phyloP scores from a whole-genome alignment of 2,113 vertebrate genomes.

The Strix aluco region DNA sequence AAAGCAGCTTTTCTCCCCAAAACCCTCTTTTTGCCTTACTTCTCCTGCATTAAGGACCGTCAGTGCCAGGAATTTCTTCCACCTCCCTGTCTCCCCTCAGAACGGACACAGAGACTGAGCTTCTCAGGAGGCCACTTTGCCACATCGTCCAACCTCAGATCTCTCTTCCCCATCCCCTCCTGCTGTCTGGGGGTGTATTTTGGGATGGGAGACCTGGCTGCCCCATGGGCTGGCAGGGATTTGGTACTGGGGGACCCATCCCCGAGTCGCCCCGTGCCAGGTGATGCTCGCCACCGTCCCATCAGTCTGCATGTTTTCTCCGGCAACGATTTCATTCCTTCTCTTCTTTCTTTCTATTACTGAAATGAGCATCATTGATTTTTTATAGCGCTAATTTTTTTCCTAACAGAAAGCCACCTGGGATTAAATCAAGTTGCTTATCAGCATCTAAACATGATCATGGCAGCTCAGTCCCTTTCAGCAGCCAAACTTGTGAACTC shows the following conservation, averaged over 20 bases:
- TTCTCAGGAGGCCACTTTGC: neutral
- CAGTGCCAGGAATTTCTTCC: neutral
- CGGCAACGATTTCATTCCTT: neutral
- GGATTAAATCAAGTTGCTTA: constrained; percentile 16
- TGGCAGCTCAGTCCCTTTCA: neutral
- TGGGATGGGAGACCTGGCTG: neutral
- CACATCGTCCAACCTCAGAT: fast-evolving
- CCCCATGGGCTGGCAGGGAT: neutral
- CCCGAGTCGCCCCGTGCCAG: fast-evolving
- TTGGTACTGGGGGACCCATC: fast-evolving
- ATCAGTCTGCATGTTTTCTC: fast-evolving
- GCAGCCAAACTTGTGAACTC: neutral
- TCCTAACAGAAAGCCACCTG: neutral
- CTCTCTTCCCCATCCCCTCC: neutral
- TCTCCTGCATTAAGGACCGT: neutral
- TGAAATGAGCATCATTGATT: neutral
- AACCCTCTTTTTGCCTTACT: neutral
- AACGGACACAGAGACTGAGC: neutral
- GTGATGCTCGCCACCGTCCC: neutral
- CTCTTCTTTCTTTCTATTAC: neutral
- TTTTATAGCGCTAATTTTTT: neutral
- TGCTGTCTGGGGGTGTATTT: fast-evolving
- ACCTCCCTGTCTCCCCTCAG: neutral
- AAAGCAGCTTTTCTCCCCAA: neutral
- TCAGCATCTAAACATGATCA: neutral